phyloP scores from a whole-genome alignment of 2,888 invertebrate genomes.

The Gymnosoma rotundatum region DNA sequence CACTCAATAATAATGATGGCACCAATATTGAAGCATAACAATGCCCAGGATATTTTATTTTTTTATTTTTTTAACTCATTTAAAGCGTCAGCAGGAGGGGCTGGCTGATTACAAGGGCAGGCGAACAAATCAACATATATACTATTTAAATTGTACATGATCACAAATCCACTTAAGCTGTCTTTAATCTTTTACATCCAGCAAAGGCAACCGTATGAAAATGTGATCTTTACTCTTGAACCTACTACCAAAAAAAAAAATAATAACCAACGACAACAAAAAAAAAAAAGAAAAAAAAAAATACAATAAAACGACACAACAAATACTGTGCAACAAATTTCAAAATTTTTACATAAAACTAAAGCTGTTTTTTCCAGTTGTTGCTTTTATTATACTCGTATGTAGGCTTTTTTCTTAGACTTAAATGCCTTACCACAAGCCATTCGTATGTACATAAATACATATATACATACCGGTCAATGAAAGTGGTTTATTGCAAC shows the following conservation, averaged over 20 bases:
- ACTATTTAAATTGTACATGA: slow-evolving; percentile 69
- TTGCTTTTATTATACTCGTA: slow-evolving; percentile 45
- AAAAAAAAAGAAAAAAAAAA: too few relatives aligned
- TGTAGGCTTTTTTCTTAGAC: slow-evolving; percentile 32
- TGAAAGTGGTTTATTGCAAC: slow-evolving; percentile 68
- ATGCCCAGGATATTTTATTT: slow-evolving; percentile 43
- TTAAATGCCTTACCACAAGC: slow-evolving; percentile 33
- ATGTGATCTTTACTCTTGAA: slow-evolving; percentile 69
- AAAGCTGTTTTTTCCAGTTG: slow-evolving; percentile 33
- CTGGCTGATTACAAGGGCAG: slow-evolving; percentile 21
- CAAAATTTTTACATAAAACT: slow-evolving; percentile 64
- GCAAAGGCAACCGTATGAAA: slow-evolving; percentile 63
- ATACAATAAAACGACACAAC: slow-evolving; percentile 2
- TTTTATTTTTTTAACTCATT: not conserved
- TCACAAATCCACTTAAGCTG: slow-evolving; percentile 78
- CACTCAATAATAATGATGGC: slow-evolving; percentile 66
- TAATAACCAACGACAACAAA: not conserved
- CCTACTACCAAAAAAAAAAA: slow-evolving; percentile 47
- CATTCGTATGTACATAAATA: slow-evolving; percentile 30
- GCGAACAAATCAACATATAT: slow-evolving; percentile 60
- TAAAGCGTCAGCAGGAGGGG: slow-evolving; percentile 4
- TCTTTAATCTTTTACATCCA: slow-evolving; percentile 73
- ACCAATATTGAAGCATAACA: slow-evolving; percentile 39
- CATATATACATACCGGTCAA: slow-evolving; percentile 61
- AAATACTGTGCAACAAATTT: slow-evolving; percentile 37